A percentile compares a stretch with the other conserved stretches of the same genome.
phyloP scores from a whole-genome alignment of 2,113 vertebrate genomes.

The Spheniscus mendiculus region DNA sequence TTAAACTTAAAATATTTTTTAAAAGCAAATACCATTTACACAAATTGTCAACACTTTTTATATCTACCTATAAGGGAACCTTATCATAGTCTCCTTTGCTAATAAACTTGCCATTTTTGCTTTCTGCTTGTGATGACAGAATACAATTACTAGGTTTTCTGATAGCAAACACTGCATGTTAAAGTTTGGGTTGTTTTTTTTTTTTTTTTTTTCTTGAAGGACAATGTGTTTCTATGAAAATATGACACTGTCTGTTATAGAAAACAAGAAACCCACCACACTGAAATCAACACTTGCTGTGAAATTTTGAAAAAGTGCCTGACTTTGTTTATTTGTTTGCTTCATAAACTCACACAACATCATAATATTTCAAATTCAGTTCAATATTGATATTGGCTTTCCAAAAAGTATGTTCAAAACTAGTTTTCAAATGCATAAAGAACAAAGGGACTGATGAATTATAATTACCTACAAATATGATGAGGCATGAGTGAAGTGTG shows the following conservation, averaged over 20 bases:
- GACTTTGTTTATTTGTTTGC: neutral
- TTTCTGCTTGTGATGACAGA: neutral
- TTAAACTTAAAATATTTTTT: neutral
- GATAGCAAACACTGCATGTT: neutral
- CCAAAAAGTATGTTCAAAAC: neutral
- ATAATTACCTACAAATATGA: neutral
- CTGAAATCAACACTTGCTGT: neutral
- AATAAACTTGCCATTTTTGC: neutral
- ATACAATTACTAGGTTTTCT: neutral
- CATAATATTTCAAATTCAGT: neutral
- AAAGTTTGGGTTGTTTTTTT: neutral
- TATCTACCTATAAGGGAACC: neutral
- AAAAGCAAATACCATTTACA: neutral
- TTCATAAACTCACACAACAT: neutral
- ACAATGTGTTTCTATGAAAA: neutral
- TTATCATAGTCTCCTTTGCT: neutral
- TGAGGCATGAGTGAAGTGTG: neutral
- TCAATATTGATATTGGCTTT: accelerated
- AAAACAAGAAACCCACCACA: neutral
- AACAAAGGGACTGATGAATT: neutral
- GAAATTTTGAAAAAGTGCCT: neutral
- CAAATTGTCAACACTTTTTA: neutral
- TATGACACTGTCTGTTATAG: neutral
- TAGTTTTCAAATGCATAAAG: neutral
- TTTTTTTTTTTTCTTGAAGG: neutral